Conservation (phyloP, 2,113 vertebrate genomes). For the Ploceus nigricollis region DNA sequence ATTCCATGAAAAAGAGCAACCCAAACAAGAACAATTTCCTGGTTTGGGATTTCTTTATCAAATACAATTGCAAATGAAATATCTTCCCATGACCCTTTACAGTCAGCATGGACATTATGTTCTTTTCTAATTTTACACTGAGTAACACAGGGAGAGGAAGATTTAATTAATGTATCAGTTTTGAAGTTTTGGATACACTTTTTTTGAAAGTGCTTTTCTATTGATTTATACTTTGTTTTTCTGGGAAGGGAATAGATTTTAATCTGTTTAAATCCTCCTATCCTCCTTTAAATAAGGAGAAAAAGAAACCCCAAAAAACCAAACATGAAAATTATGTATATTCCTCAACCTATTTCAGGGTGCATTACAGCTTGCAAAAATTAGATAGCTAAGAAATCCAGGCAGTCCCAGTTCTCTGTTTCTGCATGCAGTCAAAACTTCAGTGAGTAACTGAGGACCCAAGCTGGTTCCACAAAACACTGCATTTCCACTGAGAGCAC, state of each 20-base stretch:
- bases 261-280: background rate
- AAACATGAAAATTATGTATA: background rate
- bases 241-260: background rate
- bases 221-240: background rate
- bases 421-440: background rate
- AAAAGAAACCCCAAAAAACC: fast-evolving
- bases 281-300: background rate
- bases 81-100: slow-evolving; percentile 26
- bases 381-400: background rate
- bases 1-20: slow-evolving; percentile 37
- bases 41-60: slow-evolving; percentile 20
- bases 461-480: background rate
- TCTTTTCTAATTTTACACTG: slow-evolving; percentile 25
- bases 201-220: background rate
- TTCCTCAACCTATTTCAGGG: background rate
- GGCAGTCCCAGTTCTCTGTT: background rate
- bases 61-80: slow-evolving; percentile 1
- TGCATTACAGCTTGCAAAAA: background rate
- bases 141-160: background rate
- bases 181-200: background rate
- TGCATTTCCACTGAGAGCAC: background rate
- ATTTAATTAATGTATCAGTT: slow-evolving; percentile 13
- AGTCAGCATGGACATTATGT: background rate
- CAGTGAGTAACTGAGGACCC: background rate
- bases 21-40: slow-evolving; percentile 35